Percentiles rank a stretch among this genome's conserved stretches.
These are phyloP conservation scores for Tetramorium bicarinatum DNA, from an alignment of 2,888 invertebrate genomes.

Conservation along the genomic window DNA sequence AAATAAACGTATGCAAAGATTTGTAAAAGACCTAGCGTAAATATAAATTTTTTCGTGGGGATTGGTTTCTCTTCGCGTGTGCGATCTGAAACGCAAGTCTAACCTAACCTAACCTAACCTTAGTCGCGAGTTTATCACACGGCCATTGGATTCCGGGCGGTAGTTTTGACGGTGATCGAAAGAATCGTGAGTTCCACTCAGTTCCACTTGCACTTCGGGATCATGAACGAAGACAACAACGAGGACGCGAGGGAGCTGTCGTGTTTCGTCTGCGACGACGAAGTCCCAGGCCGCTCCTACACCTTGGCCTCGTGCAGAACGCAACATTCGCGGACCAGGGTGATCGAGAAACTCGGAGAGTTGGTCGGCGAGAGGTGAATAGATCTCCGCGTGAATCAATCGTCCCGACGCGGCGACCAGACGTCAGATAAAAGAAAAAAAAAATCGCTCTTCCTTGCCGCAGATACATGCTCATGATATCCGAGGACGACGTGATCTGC, in stretches of 20 bases:
- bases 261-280: conserved; percentile 84
- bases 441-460: background rate
- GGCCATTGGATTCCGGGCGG: background rate
- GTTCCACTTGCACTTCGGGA: background rate
- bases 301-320: conserved; percentile 83
- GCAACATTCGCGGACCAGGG: conserved; percentile 81
- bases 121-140: background rate
- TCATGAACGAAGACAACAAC: background rate
- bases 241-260: conserved; percentile 9
- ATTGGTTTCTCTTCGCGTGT: no score
- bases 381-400: background rate
- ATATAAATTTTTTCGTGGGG: no score
- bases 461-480: conserved; percentile 85
- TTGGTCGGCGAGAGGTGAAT: conserved; percentile 84
- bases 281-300: conserved; percentile 84
- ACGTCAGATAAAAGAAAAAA: background rate
- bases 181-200: background rate
- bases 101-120: conserved; percentile 5
- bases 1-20: no score
- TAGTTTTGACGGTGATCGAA: background rate
- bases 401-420: no score
- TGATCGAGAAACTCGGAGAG: conserved; percentile 85
- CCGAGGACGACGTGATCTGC: conserved; percentile 85
- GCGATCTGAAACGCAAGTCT: background rate
- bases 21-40: no score